Conservation (phyloP, 2,888 invertebrate genomes). For the Plutella xylostella region DNA sequence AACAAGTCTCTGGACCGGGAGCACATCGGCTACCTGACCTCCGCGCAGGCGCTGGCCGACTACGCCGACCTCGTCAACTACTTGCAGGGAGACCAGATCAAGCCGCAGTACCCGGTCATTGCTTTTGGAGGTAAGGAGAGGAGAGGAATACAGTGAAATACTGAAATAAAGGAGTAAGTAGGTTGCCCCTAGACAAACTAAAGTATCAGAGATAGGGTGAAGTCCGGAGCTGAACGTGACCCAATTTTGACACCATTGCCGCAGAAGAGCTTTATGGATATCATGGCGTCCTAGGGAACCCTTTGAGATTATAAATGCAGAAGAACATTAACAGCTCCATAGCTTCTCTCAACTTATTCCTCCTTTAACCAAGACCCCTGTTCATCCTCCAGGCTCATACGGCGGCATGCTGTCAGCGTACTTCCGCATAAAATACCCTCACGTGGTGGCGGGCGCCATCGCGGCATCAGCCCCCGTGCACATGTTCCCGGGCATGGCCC, state of each 20-base stretch:
- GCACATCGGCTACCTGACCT: slow-evolving; percentile 86
- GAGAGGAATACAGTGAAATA: slow-evolving; percentile 8
- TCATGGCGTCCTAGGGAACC: background rate
- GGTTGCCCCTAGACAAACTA: too few relatives aligned
- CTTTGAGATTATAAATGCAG: background rate
- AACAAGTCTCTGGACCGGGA: slow-evolving; percentile 76
- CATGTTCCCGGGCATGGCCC: slow-evolving; percentile 84
- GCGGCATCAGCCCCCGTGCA: slow-evolving; percentile 94
- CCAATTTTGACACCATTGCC: too few relatives aligned
- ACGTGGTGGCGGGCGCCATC: slow-evolving; percentile 86
- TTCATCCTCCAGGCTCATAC: slow-evolving; percentile 83
- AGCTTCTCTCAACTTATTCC: background rate
- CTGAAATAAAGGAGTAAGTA: too few relatives aligned
- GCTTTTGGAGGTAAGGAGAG: slow-evolving; percentile 81
- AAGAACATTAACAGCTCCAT: background rate
- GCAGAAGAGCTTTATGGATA: too few relatives aligned
- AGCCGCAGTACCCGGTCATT: slow-evolving; percentile 79
- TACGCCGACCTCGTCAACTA: slow-evolving; percentile 83
- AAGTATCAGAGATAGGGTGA: too few relatives aligned
- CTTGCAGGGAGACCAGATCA: slow-evolving; percentile 62
- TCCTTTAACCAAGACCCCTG: too few relatives aligned
- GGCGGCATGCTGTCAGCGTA: slow-evolving; percentile 98
- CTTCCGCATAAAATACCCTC: slow-evolving; percentile 96
- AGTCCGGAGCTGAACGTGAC: too few relatives aligned
- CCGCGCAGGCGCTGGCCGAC: slow-evolving; percentile 94